phyloP scores from a whole-genome alignment of 2,888 invertebrate genomes.

The Hirtodrosophila cameraria region DNA sequence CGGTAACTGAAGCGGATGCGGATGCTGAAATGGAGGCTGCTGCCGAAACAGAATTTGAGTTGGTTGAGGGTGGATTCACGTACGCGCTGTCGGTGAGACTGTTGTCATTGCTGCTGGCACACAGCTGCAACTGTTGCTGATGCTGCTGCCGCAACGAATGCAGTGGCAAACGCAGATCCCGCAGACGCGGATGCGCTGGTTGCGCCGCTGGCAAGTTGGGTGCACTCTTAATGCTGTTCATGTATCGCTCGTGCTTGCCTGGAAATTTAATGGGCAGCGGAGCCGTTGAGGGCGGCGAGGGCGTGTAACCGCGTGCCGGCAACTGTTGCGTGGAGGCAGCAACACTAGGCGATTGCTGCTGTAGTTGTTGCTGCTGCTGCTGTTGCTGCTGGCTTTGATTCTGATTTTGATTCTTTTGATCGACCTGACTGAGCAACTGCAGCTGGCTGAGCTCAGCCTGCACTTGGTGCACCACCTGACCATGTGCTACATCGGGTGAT shows the following conservation, averaged over 20 bases:
- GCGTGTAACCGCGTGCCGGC: constrained; percentile 89
- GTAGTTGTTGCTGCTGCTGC: constrained; percentile 2
- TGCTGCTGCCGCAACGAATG: constrained; percentile 86
- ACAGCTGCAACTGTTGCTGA: constrained; percentile 73
- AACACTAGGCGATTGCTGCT: constrained; percentile 2
- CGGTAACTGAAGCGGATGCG: constrained; percentile 43
- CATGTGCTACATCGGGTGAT: constrained; percentile 51
- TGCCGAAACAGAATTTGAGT: constrained; percentile 59
- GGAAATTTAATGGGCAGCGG: constrained; percentile 93
- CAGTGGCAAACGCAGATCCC: constrained; percentile 90
- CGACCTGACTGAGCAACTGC: constrained; percentile 85
- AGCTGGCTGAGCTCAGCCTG: constrained; percentile 87
- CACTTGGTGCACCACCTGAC: constrained; percentile 65
- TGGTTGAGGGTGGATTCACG: constrained; percentile 81
- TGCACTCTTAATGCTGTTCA: constrained; percentile 92
- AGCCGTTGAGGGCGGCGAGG: constrained; percentile 93
- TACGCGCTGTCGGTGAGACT: constrained; percentile 82
- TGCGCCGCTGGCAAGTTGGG: constrained; percentile 89
- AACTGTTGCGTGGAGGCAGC: constrained; percentile 86
- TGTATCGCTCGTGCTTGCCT: constrained; percentile 87
- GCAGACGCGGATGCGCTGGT: constrained; percentile 89
- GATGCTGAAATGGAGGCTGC: constrained; percentile 53
- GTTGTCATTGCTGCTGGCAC: constrained; percentile 80
- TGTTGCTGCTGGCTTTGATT: constrained; percentile 17
- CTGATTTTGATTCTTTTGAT: constrained; percentile 83